A percentile compares a stretch with the other conserved stretches of the same genome.
Conservation (phyloP, 2,888 invertebrate species). For the Lasioglossum lativentre region DNA sequence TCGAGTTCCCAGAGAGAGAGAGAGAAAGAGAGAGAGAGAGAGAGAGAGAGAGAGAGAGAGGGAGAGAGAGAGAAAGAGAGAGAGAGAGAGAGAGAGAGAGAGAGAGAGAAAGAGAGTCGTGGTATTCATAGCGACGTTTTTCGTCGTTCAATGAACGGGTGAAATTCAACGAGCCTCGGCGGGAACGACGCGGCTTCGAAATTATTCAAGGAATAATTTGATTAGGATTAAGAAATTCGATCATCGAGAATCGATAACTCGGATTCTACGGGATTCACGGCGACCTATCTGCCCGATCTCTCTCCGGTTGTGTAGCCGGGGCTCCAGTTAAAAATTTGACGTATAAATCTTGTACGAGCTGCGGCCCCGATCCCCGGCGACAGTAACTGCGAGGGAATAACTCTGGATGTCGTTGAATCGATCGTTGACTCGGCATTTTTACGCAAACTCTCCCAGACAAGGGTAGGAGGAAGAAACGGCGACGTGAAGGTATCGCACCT, state of each 20-base stretch:
- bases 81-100: background rate
- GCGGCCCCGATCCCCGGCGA: background rate
- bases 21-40: too few species aligned
- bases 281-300: background rate
- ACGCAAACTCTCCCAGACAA: constrained; percentile 31
- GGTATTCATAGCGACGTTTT: background rate
- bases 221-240: constrained; percentile 12
- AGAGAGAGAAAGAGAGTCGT: background rate
- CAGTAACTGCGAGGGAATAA: constrained; percentile 40
- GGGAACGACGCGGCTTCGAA: background rate
- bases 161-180: background rate
- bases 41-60: background rate
- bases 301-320: background rate
- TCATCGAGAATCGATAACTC: constrained; percentile 12
- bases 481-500: constrained; percentile 21
- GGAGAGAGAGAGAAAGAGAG: background rate
- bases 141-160: background rate
- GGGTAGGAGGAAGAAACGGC: background rate
- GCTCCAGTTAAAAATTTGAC: constrained; percentile 6
- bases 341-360: constrained; percentile 16
- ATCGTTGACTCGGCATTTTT: constrained; percentile 55
- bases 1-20: background rate
- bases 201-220: constrained; percentile 2
- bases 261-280: background rate
- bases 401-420: constrained; percentile 41